A percentile compares a stretch with the other conserved stretches of the same genome.
Evolutionary conservation across 2,888 invertebrate species (phyloP).

Genomic region (Lumbricus terrestris): DNA sequence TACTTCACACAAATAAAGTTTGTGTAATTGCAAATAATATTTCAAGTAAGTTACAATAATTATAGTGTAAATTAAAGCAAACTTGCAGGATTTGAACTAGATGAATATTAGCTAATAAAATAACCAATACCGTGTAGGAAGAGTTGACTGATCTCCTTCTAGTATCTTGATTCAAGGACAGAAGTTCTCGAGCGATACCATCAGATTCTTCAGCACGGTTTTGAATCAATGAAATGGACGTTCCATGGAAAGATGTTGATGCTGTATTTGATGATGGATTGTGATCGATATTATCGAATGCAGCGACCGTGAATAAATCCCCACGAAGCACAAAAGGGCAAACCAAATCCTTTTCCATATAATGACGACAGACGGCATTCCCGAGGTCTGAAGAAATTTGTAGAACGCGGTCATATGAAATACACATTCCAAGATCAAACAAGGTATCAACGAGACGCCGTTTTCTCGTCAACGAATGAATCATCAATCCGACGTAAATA

Average conservation of each 20-base stretch:
- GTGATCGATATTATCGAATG: slow-evolving; percentile 21
- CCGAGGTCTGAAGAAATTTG: not conserved
- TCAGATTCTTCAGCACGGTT: not conserved
- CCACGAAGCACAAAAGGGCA: not conserved
- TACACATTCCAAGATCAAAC: not conserved
- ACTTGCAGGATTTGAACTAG: too few species aligned
- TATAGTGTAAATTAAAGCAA: too few species aligned
- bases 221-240: slow-evolving; percentile 14
- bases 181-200: not conserved
- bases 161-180: too few species aligned
- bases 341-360: not conserved
- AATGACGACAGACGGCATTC: not conserved
- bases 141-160: too few species aligned
- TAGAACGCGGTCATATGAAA: not conserved
- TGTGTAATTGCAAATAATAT: too few species aligned
- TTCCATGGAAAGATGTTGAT: slow-evolving; percentile 20
- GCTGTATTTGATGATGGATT: too few species aligned
- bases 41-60: too few species aligned
- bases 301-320: slow-evolving; percentile 8
- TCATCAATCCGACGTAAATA: not conserved
- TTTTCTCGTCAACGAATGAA: not conserved
- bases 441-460: not conserved
- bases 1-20: too few species aligned
- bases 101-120: too few species aligned
- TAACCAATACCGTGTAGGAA: not conserved